Evolutionary conservation across 2,888 invertebrate genomes (phyloP).

Genomic region (Papilio demoleus): DNA sequence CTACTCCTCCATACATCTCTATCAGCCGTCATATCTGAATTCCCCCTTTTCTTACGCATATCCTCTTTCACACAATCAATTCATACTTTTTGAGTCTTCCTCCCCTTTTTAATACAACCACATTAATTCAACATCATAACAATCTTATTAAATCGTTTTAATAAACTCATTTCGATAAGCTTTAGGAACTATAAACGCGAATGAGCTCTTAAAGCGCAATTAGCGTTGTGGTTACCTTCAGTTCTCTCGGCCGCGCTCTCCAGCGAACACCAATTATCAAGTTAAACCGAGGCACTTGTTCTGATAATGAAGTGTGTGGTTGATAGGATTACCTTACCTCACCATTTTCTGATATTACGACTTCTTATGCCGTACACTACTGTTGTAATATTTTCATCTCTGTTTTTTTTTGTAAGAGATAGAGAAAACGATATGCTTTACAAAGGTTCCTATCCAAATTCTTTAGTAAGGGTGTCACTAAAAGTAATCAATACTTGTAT

Average conservation of each 20-base stretch:
- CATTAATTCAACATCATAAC: too few relatives aligned
- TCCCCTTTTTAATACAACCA: too few relatives aligned
- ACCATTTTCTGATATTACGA: neutral
- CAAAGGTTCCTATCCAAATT: too few relatives aligned
- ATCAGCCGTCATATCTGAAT: too few relatives aligned
- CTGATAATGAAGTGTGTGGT: slow-evolving; percentile 29
- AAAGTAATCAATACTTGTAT: too few relatives aligned
- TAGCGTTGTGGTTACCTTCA: slow-evolving; percentile 29
- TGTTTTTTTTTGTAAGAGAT: neutral
- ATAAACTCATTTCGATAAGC: neutral
- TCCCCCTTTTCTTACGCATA: too few relatives aligned
- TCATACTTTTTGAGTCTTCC: too few relatives aligned
- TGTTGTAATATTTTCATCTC: neutral
- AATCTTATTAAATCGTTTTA: slow-evolving; percentile 1
- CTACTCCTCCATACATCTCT: too few relatives aligned
- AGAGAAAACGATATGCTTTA: too few relatives aligned
- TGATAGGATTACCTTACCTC: slow-evolving; percentile 12
- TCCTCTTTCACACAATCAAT: too few relatives aligned
- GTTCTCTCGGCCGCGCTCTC: slow-evolving; percentile 14
- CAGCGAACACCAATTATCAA: slow-evolving; percentile 32
- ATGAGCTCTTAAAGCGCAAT: slow-evolving; percentile 31
- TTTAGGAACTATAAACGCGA: slow-evolving; percentile 9
- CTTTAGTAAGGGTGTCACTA: too few relatives aligned
- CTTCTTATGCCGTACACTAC: neutral
- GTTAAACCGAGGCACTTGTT: slow-evolving; percentile 34